Conservation (phyloP, 2,113 vertebrate species). For the Cricetomys ansorgei region DNA sequence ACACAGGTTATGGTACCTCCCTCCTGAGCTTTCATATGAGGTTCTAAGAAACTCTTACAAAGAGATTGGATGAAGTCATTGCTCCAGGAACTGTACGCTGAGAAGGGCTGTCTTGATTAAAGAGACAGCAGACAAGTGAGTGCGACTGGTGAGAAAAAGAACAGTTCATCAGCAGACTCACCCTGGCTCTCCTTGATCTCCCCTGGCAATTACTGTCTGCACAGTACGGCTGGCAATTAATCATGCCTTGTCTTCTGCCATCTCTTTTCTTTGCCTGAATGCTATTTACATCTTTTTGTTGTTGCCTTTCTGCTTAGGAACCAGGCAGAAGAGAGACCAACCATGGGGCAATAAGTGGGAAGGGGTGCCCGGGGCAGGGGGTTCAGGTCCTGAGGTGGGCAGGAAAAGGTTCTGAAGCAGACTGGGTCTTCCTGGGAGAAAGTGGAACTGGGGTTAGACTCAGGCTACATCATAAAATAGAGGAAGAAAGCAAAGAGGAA, state of each 20-base stretch:
- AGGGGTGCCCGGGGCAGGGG: neutral
- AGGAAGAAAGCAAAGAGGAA: neutral
- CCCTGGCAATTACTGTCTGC: neutral
- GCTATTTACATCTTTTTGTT: conserved; percentile 56
- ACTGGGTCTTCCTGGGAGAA: neutral
- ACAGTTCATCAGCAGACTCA: neutral
- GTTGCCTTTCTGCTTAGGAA: conserved; percentile 1
- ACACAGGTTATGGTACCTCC: neutral
- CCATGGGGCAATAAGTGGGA: neutral
- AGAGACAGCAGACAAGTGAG: neutral
- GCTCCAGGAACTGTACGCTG: neutral
- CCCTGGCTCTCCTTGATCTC: neutral
- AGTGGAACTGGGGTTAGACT: neutral
- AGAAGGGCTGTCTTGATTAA: neutral
- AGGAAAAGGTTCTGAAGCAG: neutral
- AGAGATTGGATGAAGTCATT: neutral
- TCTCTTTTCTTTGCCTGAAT: conserved; percentile 42
- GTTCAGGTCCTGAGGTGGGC: neutral
- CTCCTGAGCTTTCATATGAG: neutral
- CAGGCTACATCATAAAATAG: neutral
- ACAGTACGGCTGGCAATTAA: conserved; percentile 50
- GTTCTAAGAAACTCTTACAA: conserved; percentile 17
- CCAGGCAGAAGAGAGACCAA: neutral
- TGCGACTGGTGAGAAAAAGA: neutral
- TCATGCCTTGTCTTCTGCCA: conserved; percentile 53